Conservation (phyloP, 1,140 invertebrate species). For the Magallana angulata region DNA sequence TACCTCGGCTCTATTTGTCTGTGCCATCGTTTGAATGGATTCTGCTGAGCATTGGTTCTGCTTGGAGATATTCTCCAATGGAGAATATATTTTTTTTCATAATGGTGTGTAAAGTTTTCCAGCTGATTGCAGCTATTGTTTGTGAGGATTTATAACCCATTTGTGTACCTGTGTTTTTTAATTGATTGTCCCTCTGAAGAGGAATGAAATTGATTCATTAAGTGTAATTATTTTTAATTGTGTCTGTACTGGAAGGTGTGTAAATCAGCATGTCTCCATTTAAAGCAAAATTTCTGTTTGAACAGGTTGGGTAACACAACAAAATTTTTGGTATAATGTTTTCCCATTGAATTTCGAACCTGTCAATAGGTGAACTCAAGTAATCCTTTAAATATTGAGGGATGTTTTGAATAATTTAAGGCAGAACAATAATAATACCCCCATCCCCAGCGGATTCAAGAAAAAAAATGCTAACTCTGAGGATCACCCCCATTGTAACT, state of each 20-base stretch:
- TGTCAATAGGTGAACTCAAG: neutral
- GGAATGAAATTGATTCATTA: neutral
- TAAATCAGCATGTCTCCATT: neutral
- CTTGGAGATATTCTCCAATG: neutral
- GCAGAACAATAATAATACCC: neutral
- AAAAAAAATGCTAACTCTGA: slow-evolving; percentile 4
- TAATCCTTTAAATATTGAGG: slow-evolving; percentile 13
- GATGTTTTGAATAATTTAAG: slow-evolving; percentile 25
- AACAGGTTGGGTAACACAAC: neutral
- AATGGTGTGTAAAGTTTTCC: neutral
- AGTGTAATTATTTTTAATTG: neutral
- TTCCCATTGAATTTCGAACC: slow-evolving; percentile 2
- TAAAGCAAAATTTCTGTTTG: neutral
- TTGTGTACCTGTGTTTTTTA: slow-evolving; percentile 3
- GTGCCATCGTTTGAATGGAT: neutral
- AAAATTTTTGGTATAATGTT: neutral
- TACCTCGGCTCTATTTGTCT: neutral
- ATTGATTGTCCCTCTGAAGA: neutral
- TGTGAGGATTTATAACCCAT: neutral
- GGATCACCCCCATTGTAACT: neutral
- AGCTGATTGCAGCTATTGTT: slow-evolving; percentile 21
- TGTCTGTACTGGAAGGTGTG: neutral
- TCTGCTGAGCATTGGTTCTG: neutral
- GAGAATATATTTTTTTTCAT: neutral
- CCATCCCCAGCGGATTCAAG: neutral